Evolutionary conservation across 2,113 vertebrate species (phyloP), one percentile per base, ranked within the genome.

Genomic region (Hiodon tergisus): DNA sequence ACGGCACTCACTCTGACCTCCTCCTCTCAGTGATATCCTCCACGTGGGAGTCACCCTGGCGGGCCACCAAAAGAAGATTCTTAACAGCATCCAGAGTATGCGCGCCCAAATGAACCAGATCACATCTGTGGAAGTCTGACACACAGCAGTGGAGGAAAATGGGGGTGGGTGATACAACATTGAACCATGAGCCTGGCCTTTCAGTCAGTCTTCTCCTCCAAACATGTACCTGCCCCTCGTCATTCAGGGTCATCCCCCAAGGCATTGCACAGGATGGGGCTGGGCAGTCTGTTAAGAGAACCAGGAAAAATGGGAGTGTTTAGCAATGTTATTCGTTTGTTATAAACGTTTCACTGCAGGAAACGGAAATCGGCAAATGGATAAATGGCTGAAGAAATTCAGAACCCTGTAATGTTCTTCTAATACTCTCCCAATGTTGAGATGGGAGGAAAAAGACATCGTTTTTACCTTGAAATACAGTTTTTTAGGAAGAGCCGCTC

Each of bases 41-140:
- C 89, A 92, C 87, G 92, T 96, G 0, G 95, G 94, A 62, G 96
- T 98, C 79, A 97, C 89, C 17, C 84, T 98, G 81, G 96, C 94
- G 0, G 96, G 96, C 68, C 96, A 98, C 88, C 96, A 98, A 91
- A 98, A 98, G 89, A 98, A 98, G 86, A 98, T 98, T 76, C 90
- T 96, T 77, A 98, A 98, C 90, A 98, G 96, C 76, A 93, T 98
- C 86, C 96, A 98, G 91, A 92, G 95, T 88, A 98, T 98, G 96
- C 92, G 95, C 81, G 95, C 95, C 77, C 96, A 98, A 86, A 95
- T 98, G 95, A 98, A 96, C 88, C 96, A 98, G 88, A 96, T 98
- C 77, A 96, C 96, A 79, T 97, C 96, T 17, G 95, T 31, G 31
- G 31, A 31, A 31, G 31, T 31, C 31, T 31, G 31, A 31, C 31